Conservation (phyloP, 2,888 invertebrate genomes). For the Euspilapteryx auroguttella region DNA sequence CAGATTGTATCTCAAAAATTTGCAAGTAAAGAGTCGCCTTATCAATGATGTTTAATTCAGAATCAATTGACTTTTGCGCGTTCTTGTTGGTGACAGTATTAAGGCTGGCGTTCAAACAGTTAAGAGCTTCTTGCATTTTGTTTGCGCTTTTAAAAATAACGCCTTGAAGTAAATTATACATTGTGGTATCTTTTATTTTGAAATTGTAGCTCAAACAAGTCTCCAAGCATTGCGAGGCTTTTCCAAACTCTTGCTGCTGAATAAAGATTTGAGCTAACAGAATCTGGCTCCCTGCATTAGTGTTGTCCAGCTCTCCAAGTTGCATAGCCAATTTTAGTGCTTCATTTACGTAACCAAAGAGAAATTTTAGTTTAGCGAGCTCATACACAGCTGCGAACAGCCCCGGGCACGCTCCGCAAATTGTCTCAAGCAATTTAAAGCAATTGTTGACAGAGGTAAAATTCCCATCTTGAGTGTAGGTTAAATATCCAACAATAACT, state of each 20-base stretch:
- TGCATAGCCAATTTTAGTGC: conserved; percentile 73
- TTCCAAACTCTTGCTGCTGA: conserved; percentile 67
- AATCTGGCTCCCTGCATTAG: conserved; percentile 81
- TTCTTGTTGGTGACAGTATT: conserved; percentile 33
- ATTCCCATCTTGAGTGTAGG: conserved; percentile 45
- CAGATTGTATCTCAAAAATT: conserved; percentile 75
- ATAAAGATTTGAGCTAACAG: conserved; percentile 85
- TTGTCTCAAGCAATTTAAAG: conserved; percentile 67
- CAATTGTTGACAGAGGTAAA: conserved; percentile 54
- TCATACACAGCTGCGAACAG: conserved; percentile 68
- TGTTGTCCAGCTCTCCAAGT: conserved; percentile 75
- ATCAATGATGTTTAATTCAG: conserved; percentile 68
- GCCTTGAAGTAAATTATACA: conserved; percentile 87
- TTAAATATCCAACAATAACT: conserved; percentile 40
- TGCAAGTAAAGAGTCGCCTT: conserved; percentile 87
- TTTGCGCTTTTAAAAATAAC: conserved; percentile 77
- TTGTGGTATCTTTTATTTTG: conserved; percentile 85
- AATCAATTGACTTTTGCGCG: conserved; percentile 24
- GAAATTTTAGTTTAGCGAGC: conserved; percentile 78
- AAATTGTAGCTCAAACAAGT: conserved; percentile 91
- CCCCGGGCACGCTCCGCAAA: conserved; percentile 83
- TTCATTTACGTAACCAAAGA: conserved; percentile 73
- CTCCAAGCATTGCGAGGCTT: conserved; percentile 86
- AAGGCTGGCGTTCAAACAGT: conserved; percentile 72
- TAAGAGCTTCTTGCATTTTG: conserved; percentile 70